Evolutionary conservation across 2,113 vertebrate genomes (phyloP).

Genomic region (Muntiacus muntjak): DNA sequence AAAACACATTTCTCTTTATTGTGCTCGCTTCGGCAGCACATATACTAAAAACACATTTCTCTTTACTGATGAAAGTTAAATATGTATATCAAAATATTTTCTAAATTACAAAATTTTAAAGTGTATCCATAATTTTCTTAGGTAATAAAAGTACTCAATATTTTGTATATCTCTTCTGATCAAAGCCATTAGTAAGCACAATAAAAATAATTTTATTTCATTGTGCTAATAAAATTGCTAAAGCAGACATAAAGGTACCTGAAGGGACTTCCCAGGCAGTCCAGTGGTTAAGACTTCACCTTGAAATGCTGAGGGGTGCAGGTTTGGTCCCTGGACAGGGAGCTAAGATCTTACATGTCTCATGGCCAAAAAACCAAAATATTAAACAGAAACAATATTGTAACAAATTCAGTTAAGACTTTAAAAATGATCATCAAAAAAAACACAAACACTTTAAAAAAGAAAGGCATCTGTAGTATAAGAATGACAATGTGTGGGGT

Average conservation of each 20-base stretch:
- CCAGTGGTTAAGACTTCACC: neutral
- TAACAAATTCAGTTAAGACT: neutral
- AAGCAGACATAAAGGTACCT: constrained; percentile 2
- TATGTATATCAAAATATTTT: neutral
- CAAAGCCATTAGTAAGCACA: neutral
- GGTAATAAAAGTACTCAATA: neutral
- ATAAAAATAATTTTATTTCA: neutral
- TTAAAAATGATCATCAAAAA: neutral
- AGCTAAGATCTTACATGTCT: neutral
- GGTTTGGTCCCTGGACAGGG: neutral
- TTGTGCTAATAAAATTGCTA: neutral
- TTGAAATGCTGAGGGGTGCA: neutral
- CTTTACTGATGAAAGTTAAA: neutral
- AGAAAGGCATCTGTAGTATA: neutral
- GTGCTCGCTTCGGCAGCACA: too few relatives aligned
- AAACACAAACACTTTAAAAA: neutral
- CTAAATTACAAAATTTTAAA: constrained; percentile 16
- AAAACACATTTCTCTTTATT: neutral
- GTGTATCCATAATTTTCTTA: neutral
- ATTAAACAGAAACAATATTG: neutral
- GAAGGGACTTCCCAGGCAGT: neutral
- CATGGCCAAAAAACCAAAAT: neutral
- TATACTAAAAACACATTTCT: neutral
- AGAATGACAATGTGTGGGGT: neutral
- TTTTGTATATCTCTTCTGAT: neutral